Evolutionary conservation across 2,888 invertebrate genomes (phyloP), one percentile per base, ranked within the genome.

Genomic region (Caenorhabditis sp.): DNA sequence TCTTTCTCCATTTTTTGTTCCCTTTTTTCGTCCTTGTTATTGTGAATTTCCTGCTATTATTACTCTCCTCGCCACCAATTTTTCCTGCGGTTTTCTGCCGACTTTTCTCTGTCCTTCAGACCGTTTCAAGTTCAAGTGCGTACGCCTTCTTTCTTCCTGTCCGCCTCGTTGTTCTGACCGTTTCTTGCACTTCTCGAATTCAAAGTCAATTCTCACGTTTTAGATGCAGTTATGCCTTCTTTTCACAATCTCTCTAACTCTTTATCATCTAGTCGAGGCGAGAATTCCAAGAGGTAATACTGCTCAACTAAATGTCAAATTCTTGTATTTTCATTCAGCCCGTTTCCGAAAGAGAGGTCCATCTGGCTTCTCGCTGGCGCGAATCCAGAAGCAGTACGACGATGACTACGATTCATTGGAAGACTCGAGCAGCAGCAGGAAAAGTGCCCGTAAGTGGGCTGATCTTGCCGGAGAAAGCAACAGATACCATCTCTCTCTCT

Each of bases 331-430:
- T 44, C 5, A 20, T 28, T 32, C 9, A 47, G 82, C 56, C 9
- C 61, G 83, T 37, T 74, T 69, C 20, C 81, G 80, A 40, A 83
- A 76, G 61, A 82, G 85, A 37, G 67, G 72, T 1, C 87, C 87
- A 9, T 76, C 85, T 35, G 86, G 84, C 8, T 88, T 88, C 61
- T 77, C 82, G 1, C 60, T 88, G 40, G 88, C 88, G 1, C 58
- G 84, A 22, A 74, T 86, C 51, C 86, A 86, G 51, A 72, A 81
- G 35, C 71, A 86, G 13, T 86, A 83, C 40, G 85, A 85, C 11
- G 85, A 86, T 51, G 86, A 84, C 24, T 77, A 84, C 15, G 84
- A 83, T 44, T 69, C 69, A 2, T 58, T 50, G 22, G 68, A 74
- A 2, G 80, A 80, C n/a, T 50, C 71, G 44, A 64, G 65, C 56